These are phyloP conservation scores for Ganaspis sp. DNA, from an alignment of 1,140 invertebrate genomes.

Conservation along the genomic window DNA sequence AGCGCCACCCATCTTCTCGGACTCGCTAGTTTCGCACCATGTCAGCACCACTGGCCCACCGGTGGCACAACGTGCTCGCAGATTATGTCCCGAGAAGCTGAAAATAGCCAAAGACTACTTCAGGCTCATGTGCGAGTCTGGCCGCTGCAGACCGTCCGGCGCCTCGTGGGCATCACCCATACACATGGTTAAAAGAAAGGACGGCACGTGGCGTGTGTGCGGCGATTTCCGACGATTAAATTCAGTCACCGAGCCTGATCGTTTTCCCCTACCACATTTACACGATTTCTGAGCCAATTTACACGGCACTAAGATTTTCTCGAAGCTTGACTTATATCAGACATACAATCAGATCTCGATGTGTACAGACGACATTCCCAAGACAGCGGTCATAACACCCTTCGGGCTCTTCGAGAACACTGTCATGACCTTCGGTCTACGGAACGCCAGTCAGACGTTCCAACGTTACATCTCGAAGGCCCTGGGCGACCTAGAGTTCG, in stretches of 20 bases:
- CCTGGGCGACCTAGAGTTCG: constrained; percentile 37
- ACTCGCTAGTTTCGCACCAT: background rate
- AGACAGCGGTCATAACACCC: background rate
- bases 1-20: background rate
- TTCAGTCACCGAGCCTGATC: background rate
- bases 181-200: background rate
- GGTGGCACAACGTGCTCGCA: background rate
- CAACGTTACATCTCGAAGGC: constrained; percentile 23
- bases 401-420: background rate
- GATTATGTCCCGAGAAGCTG: background rate
- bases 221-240: background rate
- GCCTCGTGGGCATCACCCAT: background rate
- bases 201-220: background rate
- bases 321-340: background rate
- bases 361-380: background rate
- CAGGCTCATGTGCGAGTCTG: background rate
- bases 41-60: background rate
- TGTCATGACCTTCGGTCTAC: background rate
- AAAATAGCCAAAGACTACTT: background rate
- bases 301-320: background rate
- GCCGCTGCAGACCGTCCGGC: background rate
- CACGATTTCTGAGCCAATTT: background rate
- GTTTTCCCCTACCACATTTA: background rate
- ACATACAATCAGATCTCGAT: background rate
- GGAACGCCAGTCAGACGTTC: background rate